Percentiles rank a stretch among this genome's conserved stretches.
Evolutionary conservation across 2,113 vertebrate genomes (phyloP).

Genomic region (Perca flavescens): DNA sequence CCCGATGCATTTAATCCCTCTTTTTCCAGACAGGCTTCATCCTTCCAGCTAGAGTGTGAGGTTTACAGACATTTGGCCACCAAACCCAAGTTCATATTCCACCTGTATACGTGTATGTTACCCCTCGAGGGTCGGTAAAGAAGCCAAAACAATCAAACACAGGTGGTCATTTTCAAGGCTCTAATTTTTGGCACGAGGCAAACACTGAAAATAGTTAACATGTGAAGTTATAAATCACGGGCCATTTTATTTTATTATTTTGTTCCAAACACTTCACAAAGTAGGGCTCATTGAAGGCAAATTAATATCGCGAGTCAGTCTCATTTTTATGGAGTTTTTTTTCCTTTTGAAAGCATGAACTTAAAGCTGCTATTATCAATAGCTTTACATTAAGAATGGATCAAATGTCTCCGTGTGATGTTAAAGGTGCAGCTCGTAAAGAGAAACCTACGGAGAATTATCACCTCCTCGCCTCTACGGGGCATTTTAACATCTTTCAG

Average conservation of each 20-base stretch:
- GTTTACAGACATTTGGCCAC: constrained; percentile 66
- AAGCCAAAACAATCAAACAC: constrained; percentile 81
- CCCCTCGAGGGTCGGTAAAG: constrained; percentile 54
- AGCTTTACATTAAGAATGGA: constrained; percentile 9
- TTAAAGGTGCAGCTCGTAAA: not conserved
- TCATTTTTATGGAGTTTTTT: constrained; percentile 47
- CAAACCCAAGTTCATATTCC: constrained; percentile 64
- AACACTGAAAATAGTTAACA: constrained; percentile 77
- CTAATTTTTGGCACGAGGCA: constrained; percentile 67
- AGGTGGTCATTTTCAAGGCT: constrained; percentile 77
- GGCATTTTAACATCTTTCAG: not conserved
- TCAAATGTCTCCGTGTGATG: not conserved
- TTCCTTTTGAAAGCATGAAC: constrained; percentile 29
- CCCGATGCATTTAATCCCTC: constrained; percentile 53
- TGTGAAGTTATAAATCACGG: constrained; percentile 78
- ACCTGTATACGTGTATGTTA: constrained; percentile 65
- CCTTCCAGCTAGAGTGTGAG: constrained; percentile 34
- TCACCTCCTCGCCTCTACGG: not conserved
- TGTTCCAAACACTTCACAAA: constrained; percentile 68
- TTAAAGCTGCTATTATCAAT: not conserved
- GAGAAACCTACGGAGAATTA: constrained; percentile 2
- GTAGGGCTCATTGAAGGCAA: constrained; percentile 53
- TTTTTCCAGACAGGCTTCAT: constrained; percentile 61
- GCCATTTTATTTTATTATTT: constrained; percentile 65
- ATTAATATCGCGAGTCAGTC: constrained; percentile 42